Base-by-base conservation (phyloP, 2,888 invertebrate species). In the Ptychoptera contaminata region DNA sequence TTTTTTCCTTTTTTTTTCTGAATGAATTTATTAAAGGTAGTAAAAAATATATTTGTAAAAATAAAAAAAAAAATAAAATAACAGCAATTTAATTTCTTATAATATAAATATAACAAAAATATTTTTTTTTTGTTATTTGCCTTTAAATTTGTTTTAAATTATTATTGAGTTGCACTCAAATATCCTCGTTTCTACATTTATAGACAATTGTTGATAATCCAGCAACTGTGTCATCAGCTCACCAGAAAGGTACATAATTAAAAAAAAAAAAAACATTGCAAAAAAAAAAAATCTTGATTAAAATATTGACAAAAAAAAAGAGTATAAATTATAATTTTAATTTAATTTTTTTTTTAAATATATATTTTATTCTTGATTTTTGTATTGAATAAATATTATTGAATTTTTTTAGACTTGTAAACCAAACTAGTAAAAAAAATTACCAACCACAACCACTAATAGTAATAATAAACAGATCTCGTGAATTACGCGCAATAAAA, bases 241-340 rank as follows among this genome's bases (percentile, higher is more conserved):
- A 50, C 50, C 53, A 52, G 45, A 50, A 53, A 55, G 54, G 54
- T 55, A 55, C 54, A 76, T 71, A 23, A 23, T 23, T 23, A 23
- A 23, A 23, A 23, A 23, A 23, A 23, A 23, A 23, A 23, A 23
- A 23, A 23, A 5, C 23, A 23, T 5, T 23, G 23, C 3, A n/a
- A 23, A 5, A 23, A 23, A 23, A 23, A 23, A 23, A 23, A 23
- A 23, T 23, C 23, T 23, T 23, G 23, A 23, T 23, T 23, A 23
- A 23, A 23, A 23, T 23, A 23, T 23, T 23, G 23, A 23, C 23
- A 3, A 23, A 23, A 23, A 23, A 23, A 5, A 23, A 23, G 23
- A 23, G 23, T 23, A 23, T 23, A 23, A 23, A 23, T 5, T 5
- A 23, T n/a, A n/a, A n/a, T n/a, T n/a, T n/a, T n/a, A n/a, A n/a